Evolutionary conservation across 2,888 invertebrate species (phyloP).

Genomic region (Thelaira solivaga): DNA sequence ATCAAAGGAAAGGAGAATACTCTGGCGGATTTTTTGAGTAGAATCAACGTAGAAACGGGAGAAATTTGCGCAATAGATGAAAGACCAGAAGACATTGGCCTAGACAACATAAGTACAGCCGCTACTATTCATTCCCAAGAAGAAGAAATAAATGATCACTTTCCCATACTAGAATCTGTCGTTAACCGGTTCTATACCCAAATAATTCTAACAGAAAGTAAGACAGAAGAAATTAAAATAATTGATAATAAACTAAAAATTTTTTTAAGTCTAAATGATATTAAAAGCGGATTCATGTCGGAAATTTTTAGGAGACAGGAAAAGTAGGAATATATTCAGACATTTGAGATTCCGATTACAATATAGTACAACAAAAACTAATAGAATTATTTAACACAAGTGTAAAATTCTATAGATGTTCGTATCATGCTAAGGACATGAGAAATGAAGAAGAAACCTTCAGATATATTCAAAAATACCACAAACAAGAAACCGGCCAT

Average conservation of each 20-base stretch:
- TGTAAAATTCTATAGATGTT: conserved; percentile 47
- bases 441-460: conserved; percentile 24
- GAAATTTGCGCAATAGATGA: background rate
- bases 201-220: conserved; percentile 32
- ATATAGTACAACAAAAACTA: conserved; percentile 40
- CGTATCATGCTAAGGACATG: conserved; percentile 42
- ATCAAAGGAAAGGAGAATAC: background rate
- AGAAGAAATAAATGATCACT: conserved; percentile 15
- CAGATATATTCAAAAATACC: conserved; percentile 53
- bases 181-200: conserved; percentile 26
- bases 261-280: conserved; percentile 10
- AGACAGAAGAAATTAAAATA: conserved; percentile 1
- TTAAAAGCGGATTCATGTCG: conserved; percentile 35
- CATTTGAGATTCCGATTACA: conserved; percentile 33
- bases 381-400: conserved; percentile 47
- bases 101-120: background rate
- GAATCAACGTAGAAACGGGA: background rate
- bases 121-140: conserved; percentile 24
- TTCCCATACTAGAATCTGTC: conserved; percentile 14
- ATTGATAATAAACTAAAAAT: background rate
- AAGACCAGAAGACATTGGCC: background rate
- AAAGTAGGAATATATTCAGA: conserved; percentile 33
- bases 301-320: too few relatives aligned
- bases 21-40: background rate
- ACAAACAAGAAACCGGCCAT: conserved; percentile 49